phyloP scores from a whole-genome alignment of 2,113 vertebrate species.

The Propithecus coquereli region DNA sequence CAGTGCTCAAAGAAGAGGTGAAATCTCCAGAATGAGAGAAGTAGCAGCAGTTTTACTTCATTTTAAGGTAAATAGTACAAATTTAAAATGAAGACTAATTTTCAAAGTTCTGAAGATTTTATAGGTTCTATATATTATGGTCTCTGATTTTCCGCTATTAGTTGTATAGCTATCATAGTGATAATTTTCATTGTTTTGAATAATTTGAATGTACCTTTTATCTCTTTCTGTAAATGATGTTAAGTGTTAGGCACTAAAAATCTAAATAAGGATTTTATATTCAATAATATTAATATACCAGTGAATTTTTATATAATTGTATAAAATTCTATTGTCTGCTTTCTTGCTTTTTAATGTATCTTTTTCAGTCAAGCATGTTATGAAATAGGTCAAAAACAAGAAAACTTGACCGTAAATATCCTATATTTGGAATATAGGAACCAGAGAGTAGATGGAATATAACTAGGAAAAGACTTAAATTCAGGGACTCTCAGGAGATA shows the following conservation, averaged over 20 bases:
- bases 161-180: neutral
- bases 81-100: slow-evolving; percentile 6
- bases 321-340: neutral
- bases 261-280: slow-evolving; percentile 26
- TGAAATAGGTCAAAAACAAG: slow-evolving; percentile 25
- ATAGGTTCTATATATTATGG: neutral
- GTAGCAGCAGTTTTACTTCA: slow-evolving; percentile 97
- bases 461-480: slow-evolving; percentile 9
- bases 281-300: slow-evolving; percentile 12
- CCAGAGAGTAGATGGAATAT: neutral
- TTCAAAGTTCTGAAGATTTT: slow-evolving; percentile 1
- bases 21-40: slow-evolving; percentile 98
- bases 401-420: neutral
- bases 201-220: slow-evolving; percentile 4
- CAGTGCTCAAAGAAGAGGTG: slow-evolving; percentile 92
- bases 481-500: neutral
- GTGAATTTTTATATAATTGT: slow-evolving; percentile 1
- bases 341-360: neutral
- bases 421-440: neutral
- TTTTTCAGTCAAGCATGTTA: neutral
- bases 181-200: slow-evolving; percentile 33
- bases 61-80: slow-evolving; percentile 92
- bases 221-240: neutral
- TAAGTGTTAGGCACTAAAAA: slow-evolving; percentile 34
- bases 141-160: neutral